Evolutionary conservation across 2,797 vertebrate species (phyloP).

Genomic region (Crenuchus spilurus): DNA sequence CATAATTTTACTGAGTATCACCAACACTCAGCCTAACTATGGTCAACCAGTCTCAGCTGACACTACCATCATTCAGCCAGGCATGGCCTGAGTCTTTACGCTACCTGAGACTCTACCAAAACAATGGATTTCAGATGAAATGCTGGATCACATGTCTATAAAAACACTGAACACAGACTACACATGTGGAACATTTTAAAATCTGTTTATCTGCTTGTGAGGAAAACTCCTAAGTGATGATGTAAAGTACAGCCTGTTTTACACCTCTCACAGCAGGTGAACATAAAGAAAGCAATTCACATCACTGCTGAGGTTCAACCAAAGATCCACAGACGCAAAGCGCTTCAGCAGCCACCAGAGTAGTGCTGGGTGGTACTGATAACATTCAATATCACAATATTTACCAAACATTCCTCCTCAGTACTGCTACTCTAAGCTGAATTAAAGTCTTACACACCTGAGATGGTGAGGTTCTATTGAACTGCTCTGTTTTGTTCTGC

Average conservation of each 20-base stretch:
- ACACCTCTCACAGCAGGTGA: not conserved
- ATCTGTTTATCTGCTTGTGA: not conserved
- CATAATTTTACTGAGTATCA: too few species aligned
- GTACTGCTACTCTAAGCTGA: not conserved
- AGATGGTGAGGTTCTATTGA: not conserved
- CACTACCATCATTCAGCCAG: too few species aligned
- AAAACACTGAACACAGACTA: too few species aligned
- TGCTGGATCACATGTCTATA: too few species aligned
- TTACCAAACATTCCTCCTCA: not conserved
- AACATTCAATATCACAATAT: not conserved
- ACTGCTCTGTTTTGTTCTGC: not conserved
- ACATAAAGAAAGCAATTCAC: not conserved
- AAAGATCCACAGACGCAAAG: not conserved
- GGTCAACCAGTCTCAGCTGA: too few species aligned
- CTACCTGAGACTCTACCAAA: too few species aligned
- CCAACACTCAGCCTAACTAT: too few species aligned
- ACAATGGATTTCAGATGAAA: too few species aligned
- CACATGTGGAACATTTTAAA: too few species aligned
- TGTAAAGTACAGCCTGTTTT: not conserved
- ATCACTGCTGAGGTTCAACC: not conserved
- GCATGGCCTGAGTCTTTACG: too few species aligned
- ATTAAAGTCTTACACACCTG: not conserved
- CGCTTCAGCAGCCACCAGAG: not conserved
- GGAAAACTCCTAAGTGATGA: not conserved
- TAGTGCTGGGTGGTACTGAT: not conserved